phyloP scores from a whole-genome alignment of 2,797 vertebrate species.

The Sphaeramia orbicularis region DNA sequence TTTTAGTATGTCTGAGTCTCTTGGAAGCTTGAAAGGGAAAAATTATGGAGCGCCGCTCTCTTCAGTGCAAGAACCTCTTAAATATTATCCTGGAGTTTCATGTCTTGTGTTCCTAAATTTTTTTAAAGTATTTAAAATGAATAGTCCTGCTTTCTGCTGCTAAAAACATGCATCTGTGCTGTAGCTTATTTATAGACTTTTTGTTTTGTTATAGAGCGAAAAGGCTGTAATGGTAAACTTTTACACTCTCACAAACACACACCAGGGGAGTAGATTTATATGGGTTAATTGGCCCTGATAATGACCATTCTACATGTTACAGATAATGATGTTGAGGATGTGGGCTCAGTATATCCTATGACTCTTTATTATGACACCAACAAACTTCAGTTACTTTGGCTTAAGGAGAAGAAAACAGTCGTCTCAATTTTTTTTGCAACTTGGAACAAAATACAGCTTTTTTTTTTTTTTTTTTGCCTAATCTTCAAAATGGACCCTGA shows the following conservation, averaged over 20 bases:
- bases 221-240: slow-evolving; percentile 16
- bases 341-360: slow-evolving; percentile 18
- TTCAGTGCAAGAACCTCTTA: slow-evolving; percentile 45
- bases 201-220: slow-evolving; percentile 23
- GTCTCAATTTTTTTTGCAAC: not conserved
- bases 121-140: slow-evolving; percentile 37
- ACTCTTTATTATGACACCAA: not conserved
- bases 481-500: not conserved
- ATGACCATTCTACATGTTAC: slow-evolving; percentile 52
- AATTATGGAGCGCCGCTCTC: slow-evolving; percentile 34
- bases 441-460: not conserved
- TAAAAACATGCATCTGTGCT: not conserved
- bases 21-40: slow-evolving; percentile 51
- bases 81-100: slow-evolving; percentile 11
- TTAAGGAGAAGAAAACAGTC: not conserved
- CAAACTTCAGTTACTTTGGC: not conserved
- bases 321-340: slow-evolving; percentile 57
- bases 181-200: slow-evolving; percentile 8
- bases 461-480: not conserved
- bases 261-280: slow-evolving; percentile 56
- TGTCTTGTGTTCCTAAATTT: slow-evolving; percentile 24
- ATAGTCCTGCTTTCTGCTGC: slow-evolving; percentile 21
- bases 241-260: slow-evolving; percentile 34
- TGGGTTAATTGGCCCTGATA: slow-evolving; percentile 58
- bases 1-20: slow-evolving; percentile 32